phyloP scores from a whole-genome alignment of 2,113 vertebrate species.

The Nothoprocta pentlandii region DNA sequence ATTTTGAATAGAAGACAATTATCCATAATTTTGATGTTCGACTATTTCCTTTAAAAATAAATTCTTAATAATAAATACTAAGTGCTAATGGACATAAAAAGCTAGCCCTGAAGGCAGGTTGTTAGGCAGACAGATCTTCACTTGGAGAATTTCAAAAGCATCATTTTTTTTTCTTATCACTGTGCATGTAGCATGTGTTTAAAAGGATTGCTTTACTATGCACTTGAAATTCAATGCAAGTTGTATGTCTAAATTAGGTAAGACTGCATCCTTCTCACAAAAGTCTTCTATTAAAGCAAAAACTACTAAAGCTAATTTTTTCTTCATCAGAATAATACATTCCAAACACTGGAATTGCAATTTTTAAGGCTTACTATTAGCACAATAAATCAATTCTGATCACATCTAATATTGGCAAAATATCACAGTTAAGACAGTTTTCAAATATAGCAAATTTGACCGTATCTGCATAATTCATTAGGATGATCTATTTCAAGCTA shows the following conservation, averaged over 20 bases:
- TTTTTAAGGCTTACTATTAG: not conserved
- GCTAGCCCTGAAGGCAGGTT: fast-evolving
- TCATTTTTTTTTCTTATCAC: not conserved
- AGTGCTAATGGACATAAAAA: not conserved
- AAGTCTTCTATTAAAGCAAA: not conserved
- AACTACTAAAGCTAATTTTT: not conserved
- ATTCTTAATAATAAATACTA: not conserved
- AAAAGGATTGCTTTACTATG: not conserved
- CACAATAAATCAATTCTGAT: slow-evolving; percentile 23
- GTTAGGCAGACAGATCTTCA: not conserved
- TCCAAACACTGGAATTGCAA: not conserved
- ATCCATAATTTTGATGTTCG: not conserved
- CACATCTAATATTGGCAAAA: not conserved
- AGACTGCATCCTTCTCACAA: not conserved
- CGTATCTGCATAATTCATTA: not conserved
- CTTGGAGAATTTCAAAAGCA: not conserved
- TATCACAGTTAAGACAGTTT: slow-evolving; percentile 4
- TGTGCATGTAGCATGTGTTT: not conserved
- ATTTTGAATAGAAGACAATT: not conserved
- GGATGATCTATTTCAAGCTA: not conserved
- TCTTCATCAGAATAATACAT: not conserved
- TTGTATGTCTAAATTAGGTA: not conserved
- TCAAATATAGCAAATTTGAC: slow-evolving; percentile 31
- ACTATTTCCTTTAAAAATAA: not conserved
- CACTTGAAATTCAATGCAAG: not conserved